Base-by-base conservation (phyloP, 2,888 invertebrate genomes). In the Hydraecia micacea region DNA sequence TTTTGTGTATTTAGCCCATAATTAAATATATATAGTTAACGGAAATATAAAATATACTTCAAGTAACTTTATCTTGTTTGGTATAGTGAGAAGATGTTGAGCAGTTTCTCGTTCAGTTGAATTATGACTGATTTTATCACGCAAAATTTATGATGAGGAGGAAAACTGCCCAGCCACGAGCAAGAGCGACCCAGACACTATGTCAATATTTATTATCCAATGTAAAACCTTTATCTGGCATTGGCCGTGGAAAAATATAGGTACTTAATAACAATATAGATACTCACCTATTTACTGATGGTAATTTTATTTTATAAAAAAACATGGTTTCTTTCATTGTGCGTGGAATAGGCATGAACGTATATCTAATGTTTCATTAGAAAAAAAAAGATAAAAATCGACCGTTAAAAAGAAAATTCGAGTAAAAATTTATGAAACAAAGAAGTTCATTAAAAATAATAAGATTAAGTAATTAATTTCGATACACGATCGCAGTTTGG, bases 401-500 rank as follows among this genome's bases (percentile, higher is more conserved):
- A 55, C 25, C 9, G 21, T 55, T 21, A 36, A 46, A 11, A 32
- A 25, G 1, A 46, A 70, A 36, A 46, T 36, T 28, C 2, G 2
- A 55, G n/a, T 15, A 49, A 68, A 79, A 21, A n/a, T 0, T 21
- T 7, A 21, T 25, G 0, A n/a, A 67, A 28, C 7, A 68, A 49
- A 71, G 49, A 39, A 7, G 8, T n/a, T 68, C 39, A 58, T 58
- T 62, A n/a, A 28, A 65, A 15, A 72, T 71, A 52, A 42, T 73
- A 62, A 63, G 73, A 77, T 55, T 52, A 73, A 70, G 79, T 73
- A 86, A 80, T 82, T 70, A 83, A 88, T 90, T 86, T 86, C 85
- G 86, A 83, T 85, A 86, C 85, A 86, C 75, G 82, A 86, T 89
- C 85, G 81, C 63, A 84, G 86, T 82, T 87, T 88, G 85, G 76